Evolutionary conservation across 1,140 invertebrate species (phyloP).

Genomic region (Mylabris phalerata): DNA sequence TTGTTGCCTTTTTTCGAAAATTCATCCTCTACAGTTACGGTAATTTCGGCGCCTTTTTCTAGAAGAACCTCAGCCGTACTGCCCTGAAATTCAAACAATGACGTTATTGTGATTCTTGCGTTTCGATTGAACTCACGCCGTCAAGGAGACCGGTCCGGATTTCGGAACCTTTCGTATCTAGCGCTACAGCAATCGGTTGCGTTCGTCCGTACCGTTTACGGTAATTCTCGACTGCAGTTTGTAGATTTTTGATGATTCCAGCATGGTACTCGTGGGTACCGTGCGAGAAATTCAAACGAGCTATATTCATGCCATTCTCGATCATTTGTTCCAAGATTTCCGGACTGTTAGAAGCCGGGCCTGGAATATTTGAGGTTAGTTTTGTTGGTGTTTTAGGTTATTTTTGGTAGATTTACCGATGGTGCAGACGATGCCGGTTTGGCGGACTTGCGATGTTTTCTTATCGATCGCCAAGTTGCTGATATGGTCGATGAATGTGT

Average conservation of each 20-base stretch:
- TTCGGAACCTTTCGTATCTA: constrained; percentile 97
- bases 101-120: not conserved
- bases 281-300: constrained; percentile 96
- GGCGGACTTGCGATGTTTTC: constrained; percentile 69
- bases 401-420: constrained; percentile 59
- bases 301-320: constrained; percentile 96
- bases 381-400: too few species aligned
- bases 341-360: constrained; percentile 76
- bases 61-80: constrained; percentile 88
- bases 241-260: constrained; percentile 82
- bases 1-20: constrained; percentile 76
- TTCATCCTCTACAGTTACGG: constrained; percentile 78
- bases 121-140: constrained; percentile 56
- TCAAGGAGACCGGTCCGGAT: constrained; percentile 92
- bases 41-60: constrained; percentile 76
- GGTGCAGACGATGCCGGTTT: constrained; percentile 97
- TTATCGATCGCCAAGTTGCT: constrained; percentile 79
- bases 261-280: constrained; percentile 94
- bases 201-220: constrained; percentile 65
- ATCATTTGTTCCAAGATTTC: constrained; percentile 92
- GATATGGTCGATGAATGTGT: too few species aligned
- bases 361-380: too few species aligned
- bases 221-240: constrained; percentile 75
- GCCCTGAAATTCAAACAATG: constrained; percentile 51
- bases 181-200: constrained; percentile 86